Conservation (phyloP, 2,113 vertebrate species). For the Pteruthius melanotis region DNA sequence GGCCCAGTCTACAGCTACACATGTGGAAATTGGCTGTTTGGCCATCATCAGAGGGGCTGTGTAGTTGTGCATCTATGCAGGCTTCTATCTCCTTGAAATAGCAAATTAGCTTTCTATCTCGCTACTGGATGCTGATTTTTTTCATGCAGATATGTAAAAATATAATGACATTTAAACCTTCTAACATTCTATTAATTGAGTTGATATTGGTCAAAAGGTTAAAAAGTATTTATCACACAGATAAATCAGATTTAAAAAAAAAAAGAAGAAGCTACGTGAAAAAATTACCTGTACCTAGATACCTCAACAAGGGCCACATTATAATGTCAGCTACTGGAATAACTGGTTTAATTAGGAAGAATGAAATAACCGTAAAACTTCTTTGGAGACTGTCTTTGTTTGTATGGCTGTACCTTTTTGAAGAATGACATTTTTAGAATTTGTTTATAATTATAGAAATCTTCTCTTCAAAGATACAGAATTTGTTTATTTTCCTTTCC, state of each 20-base stretch:
- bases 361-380: background rate
- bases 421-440: background rate
- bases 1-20: accelerated
- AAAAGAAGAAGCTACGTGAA: background rate
- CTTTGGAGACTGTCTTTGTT: background rate
- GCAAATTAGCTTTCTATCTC: background rate
- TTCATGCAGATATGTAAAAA: background rate
- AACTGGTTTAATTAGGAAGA: background rate
- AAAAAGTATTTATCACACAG: background rate
- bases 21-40: accelerated
- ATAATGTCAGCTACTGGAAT: background rate
- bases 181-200: background rate
- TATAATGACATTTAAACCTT: background rate
- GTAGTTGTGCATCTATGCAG: background rate
- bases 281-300: background rate
- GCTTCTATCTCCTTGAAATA: background rate
- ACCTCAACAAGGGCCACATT: background rate
- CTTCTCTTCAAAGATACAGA: background rate
- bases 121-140: background rate
- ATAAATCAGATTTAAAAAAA: background rate
- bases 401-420: background rate
- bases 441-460: background rate
- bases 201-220: background rate
- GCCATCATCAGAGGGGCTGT: background rate
- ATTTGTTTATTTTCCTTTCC: background rate